These are phyloP conservation scores for Campoletis sonorensis DNA, from an alignment of 1,140 invertebrate genomes.

Conservation along the genomic window DNA sequence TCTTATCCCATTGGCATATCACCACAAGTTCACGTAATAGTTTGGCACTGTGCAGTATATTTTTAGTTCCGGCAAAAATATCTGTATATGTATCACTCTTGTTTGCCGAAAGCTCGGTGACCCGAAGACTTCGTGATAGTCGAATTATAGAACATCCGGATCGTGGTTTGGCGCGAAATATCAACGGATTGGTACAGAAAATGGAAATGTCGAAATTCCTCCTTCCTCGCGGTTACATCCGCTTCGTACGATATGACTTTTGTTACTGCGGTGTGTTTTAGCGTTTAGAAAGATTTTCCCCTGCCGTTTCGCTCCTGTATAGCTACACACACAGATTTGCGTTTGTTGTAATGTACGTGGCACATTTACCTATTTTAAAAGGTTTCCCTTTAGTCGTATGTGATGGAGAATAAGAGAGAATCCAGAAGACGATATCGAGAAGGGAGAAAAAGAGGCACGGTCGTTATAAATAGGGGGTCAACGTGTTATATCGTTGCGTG, in stretches of 20 bases:
- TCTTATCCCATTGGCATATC: not conserved
- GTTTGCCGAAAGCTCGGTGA: conserved; percentile 1
- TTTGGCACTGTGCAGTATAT: not conserved
- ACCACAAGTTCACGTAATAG: not conserved
- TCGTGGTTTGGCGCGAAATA: not conserved
- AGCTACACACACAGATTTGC: not conserved
- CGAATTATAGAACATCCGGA: not conserved
- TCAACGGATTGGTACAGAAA: not conserved
- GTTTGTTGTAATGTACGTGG: conserved; percentile 32
- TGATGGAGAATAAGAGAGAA: not conserved
- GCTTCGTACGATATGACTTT: not conserved
- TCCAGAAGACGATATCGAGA: not conserved
- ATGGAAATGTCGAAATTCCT: not conserved
- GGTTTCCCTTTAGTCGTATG: conserved; percentile 33
- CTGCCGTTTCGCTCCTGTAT: not conserved
- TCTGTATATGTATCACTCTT: not conserved
- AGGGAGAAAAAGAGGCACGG: not conserved
- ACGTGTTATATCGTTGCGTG: not conserved
- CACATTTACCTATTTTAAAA: conserved; percentile 46
- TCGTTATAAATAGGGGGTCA: conserved; percentile 44
- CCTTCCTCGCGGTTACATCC: not conserved
- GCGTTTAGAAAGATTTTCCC: not conserved
- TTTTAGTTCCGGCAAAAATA: not conserved
- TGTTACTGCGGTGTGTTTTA: not conserved
- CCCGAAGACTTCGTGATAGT: not conserved